Base-by-base conservation (phyloP, 2,888 invertebrate species). In the Neocrepidodera transversa region DNA sequence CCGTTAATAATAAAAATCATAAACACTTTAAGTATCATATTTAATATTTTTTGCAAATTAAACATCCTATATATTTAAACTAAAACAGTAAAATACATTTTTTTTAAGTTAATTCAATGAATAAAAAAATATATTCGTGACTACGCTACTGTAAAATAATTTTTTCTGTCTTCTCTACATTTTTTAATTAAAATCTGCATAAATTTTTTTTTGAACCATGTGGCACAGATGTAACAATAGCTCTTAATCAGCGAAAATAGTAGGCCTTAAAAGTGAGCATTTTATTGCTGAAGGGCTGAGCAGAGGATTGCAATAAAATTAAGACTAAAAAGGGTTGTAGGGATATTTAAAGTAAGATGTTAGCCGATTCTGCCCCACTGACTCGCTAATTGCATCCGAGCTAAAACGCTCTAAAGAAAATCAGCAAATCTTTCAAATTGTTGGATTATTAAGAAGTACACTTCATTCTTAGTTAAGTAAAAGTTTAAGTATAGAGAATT, bases 281-380 rank as follows among this genome's bases (percentile, higher is more conserved):
- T 54, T 54, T 54, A 54, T 54, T 54, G 47, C 26, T 11, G 42
- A 67, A 67, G 65, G 60, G 60, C 58, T 60, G 45, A 54, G 45
- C 45, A 36, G 36, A 54, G 54, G 54, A 54, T 54, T 36, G 54
- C 54, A 54, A 45, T 54, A 54, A 54, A 54, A 54, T 54, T 54
- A 54, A 54, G 54, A 54, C 54, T 54, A 47, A 54, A 54, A 59
- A 65, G 63, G 69, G 68, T 60, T 66, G 66, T 63, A 74, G 75
- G 75, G 76, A 76, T 79, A 78, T 78, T 78, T 78, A 78, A 79
- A 79, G 78, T 76, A 77, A 79, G 78, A 78, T 78, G 78, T 78
- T 77, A 74, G 76, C 77, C 78, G 78, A 78, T 79, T 79, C 77
- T 72, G 73, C 76, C 76, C 77, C 74, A 78, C 76, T 78, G 75